Evolutionary conservation across 1,140 invertebrate species (phyloP).

Genomic region (Calephelis virginiensis): DNA sequence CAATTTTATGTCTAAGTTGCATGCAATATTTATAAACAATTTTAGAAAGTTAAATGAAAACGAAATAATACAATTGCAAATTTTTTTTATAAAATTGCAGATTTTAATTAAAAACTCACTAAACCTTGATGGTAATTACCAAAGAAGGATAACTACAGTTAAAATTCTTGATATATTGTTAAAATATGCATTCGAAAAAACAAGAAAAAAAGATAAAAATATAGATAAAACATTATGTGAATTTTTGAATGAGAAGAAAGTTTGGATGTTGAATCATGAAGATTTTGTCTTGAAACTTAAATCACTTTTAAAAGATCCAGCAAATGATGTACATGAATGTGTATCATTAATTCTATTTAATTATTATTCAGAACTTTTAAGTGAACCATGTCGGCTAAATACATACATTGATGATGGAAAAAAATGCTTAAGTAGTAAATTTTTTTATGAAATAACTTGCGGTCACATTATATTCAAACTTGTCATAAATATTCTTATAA

Average conservation of each 20-base stretch:
- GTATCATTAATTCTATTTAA: slow-evolving; percentile 45
- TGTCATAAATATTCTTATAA: slow-evolving; percentile 44
- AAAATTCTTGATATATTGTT: slow-evolving; percentile 53
- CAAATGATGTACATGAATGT: slow-evolving; percentile 58
- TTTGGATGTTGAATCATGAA: slow-evolving; percentile 40
- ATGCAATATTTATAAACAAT: slow-evolving; percentile 40
- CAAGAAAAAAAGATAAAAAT: slow-evolving; percentile 32
- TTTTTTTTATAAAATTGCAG: slow-evolving; percentile 52
- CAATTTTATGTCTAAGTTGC: slow-evolving; percentile 47
- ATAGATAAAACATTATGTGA: slow-evolving; percentile 31
- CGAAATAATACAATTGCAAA: slow-evolving; percentile 31
- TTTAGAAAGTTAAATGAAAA: slow-evolving; percentile 29
- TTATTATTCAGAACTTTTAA: slow-evolving; percentile 42
- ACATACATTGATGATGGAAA: slow-evolving; percentile 45
- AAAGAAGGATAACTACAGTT: slow-evolving; percentile 65
- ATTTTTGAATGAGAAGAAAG: slow-evolving; percentile 35
- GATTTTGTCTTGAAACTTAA: slow-evolving; percentile 44
- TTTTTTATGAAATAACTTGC: slow-evolving; percentile 62
- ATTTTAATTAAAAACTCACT: slow-evolving; percentile 50
- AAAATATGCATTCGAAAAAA: slow-evolving; percentile 45
- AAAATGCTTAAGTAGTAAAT: slow-evolving; percentile 50
- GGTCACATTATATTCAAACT: slow-evolving; percentile 59
- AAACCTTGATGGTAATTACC: slow-evolving; percentile 63
- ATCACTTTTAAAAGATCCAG: slow-evolving; percentile 51
- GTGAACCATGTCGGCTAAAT: slow-evolving; percentile 30